Base-by-base conservation (phyloP, 2,113 vertebrate genomes). In the Halichoeres trimaculatus region DNA sequence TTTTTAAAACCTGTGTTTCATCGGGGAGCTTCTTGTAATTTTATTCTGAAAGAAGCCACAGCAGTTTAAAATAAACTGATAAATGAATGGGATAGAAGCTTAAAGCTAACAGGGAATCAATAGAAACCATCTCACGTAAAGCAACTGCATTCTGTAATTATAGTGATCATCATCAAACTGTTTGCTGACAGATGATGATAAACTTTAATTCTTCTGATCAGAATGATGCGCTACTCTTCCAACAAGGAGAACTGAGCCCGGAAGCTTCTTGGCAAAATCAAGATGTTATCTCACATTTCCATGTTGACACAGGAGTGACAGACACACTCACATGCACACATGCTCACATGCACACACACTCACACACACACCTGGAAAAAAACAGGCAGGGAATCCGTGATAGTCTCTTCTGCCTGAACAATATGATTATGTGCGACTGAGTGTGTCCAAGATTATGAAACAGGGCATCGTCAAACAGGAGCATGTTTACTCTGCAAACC, bases 401-500 rank as follows among this genome's bases (percentile, higher is more conserved):
- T 22, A 19, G 50, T 41, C 20, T 70, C 11, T 36, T 43, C n/a
- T 54, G 36, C n/a, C 54, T 23, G 24, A 14, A 26, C 5, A 53
- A 51, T 14, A 35, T 19, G 11, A 59, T 75, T 24, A 51, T 53
- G 30, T 24, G 34, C 56, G 4, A 5, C 48, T 48, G 16, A 19
- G 58, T 56, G 35, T 51, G 8, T 61, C 30, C 47, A 59, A 69
- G 66, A 60, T 77, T 55, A 62, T 71, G 17, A 69, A 59, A 67
- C 52, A 68, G 45, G 48, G 2, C 57, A 51, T n/a, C 36, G 61
- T 70, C 53, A 61, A 79, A 81, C 40, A 75, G 17, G 22, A 36
- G n/a, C 45, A 41, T 78, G 58, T 80, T 58, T 62, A 59, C 63
- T 74, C 45, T 74, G 64, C 24, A 70, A 78, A 59, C 43, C 1